phyloP scores from a whole-genome alignment of 2,888 invertebrate species.

The Drosophila picticornis region DNA sequence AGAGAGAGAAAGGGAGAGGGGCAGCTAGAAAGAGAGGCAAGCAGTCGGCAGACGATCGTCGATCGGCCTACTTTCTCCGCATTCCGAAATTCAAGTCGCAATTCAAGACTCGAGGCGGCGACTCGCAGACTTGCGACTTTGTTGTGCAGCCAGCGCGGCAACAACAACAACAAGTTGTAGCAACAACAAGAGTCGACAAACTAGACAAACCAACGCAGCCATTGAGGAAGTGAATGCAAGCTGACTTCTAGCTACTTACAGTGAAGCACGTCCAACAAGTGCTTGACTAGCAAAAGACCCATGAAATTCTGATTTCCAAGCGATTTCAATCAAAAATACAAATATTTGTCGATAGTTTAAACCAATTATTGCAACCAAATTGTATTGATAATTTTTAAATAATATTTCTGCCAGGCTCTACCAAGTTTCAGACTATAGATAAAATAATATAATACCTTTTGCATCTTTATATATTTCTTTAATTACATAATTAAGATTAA shows the following conservation, averaged over 20 bases:
- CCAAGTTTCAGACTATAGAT: no score
- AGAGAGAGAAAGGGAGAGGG: neutral
- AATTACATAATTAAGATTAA: no score
- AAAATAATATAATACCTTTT: no score
- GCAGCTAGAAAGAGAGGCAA: constrained; percentile 3
- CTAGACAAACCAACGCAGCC: constrained; percentile 62
- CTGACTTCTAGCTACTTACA: constrained; percentile 34
- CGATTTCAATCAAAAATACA: neutral
- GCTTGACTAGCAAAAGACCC: neutral
- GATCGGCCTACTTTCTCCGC: constrained; percentile 85
- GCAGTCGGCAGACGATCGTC: constrained; percentile 64
- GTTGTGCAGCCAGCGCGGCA: constrained; percentile 44
- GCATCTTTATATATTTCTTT: no score
- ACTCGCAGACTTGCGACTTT: constrained; percentile 50
- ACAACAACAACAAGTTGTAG: constrained; percentile 8
- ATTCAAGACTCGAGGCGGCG: constrained; percentile 18
- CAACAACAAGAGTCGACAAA: constrained; percentile 34
- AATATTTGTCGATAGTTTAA: neutral
- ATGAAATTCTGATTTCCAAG: neutral
- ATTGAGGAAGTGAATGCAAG: constrained; percentile 60
- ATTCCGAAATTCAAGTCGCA: constrained; percentile 81
- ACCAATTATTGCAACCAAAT: neutral
- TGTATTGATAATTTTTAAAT: neutral
- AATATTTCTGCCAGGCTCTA: neutral
- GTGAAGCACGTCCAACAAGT: constrained; percentile 10